Evolutionary conservation across 1,140 invertebrate species (phyloP), one percentile per base, ranked within the genome.

Genomic region (Apis florea): DNA sequence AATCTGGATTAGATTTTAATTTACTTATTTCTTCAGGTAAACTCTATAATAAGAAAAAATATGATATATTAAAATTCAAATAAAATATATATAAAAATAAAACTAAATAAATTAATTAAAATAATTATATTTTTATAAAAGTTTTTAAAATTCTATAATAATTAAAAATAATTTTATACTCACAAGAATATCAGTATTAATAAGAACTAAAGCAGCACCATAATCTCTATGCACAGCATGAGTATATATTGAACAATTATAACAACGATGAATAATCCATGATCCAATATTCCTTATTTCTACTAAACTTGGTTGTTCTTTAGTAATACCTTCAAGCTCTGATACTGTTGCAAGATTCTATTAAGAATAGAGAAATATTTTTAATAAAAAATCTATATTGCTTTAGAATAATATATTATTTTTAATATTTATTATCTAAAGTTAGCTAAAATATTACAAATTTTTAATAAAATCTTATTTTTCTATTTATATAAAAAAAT

Each of bases 161-260:
- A n/a, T 74, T 31, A 54, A 9, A 53, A 51, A 54, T 8, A 79
- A 53, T 56, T 72, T 64, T 66, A 80, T 82, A 93, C 91, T 94
- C 88, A 94, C 94, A 89, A 94, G 79, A 78, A 95, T 88, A 84
- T 93, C 90, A 53, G 88, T 88, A 87, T 92, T 92, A 73, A 95
- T 91, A 40, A 95, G 88, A 71, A 95, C 93, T 85, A 90, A 90
- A 76, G 92, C 91, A 67, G 94, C 94, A 82, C 94, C 94, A 85
- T 92, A 91, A 81, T 94, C 92, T 82, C 90, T 91, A 59, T 94
- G 93, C 12, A 95, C 88, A n/a, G 94, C 94, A 90, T 95, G 94
- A 21, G 94, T 94, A 81, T 94, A 92, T 79, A 88, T 88, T n/a
- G 80, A 86, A 89, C 93, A 94, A 86, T 94, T 94, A 10, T 90